Evolutionary conservation across 2,888 invertebrate genomes (phyloP), one percentile per base, ranked within the genome.

Genomic region (Dryobotodes eremita): DNA sequence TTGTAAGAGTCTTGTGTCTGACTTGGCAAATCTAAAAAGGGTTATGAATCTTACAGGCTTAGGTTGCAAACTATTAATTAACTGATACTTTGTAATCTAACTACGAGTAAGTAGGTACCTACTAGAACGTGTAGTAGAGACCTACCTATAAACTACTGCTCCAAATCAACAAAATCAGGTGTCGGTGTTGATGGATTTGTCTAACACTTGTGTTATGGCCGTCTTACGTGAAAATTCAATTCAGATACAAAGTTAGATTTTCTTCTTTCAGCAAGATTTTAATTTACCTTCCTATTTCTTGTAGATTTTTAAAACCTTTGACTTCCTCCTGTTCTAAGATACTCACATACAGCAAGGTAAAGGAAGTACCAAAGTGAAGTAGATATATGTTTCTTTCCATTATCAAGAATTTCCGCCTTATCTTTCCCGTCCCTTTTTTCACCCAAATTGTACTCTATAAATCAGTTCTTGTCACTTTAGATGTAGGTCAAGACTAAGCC

Each of bases 381-480:
- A 70, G 61, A 36, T 36, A 36, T 36, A 62, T 55, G 42, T 82
- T 82, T 26, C 61, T 71, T 80, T 57, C 66, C 26, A 80, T 80
- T 80, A 80, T 66, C 66, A 74, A 80, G 85, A 71, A 66, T 68
- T 70, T 73, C 77, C 70, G 70, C 70, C 7, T 80, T 71, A 73
- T 59, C 77, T 66, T 20, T 71, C 13, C 66, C 23, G 23, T 57
- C 42, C 59, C 66, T 53, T 76, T 84, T 75, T 70, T 61, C 53
- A 66, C 64, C 42, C 59, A 66, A 75, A 82, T 77, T 53, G 57
- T 62, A 55, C 61, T 71, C 55, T 69, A 79, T 76, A 79, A 83
- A 77, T 71, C 77, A 86, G 70, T 64, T 71, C 57, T 73, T 59
- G 77, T 71, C 59, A 74, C 42, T 80, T 59, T 70, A 70, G 13